Evolutionary conservation across 2,113 vertebrate species (phyloP), one percentile per base, ranked within the genome.

Genomic region (Carettochelys insculpta): DNA sequence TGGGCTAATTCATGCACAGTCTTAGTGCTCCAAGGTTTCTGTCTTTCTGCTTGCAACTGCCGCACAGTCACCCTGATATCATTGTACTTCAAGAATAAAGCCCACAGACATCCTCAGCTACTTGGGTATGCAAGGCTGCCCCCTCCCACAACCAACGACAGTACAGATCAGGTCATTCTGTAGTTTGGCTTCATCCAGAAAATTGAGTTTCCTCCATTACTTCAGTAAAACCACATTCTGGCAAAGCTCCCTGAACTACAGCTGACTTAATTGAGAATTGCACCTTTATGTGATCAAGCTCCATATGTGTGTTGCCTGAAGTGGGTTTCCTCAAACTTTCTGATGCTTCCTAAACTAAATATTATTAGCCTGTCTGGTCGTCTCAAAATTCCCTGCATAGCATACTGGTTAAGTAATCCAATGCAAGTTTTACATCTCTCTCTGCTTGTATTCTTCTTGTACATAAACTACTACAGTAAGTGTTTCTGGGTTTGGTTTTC

Each of bases 401-500:
- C 68, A 51, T 53, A 56, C 13, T 22, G 38, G 41, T 7, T 34
- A 5, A 9, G 25, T 88, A 52, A 47, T 48, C n/a, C 52, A 82
- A 34, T 50, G 27, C 5, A 3, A 71, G 11, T 89, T 92, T 56
- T 50, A 84, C 50, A 20, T 41, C 38, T 80, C 6, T 13, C 6
- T 8, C 85, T 65, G 11, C 52, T 38, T 73, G 24, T 34, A 53
- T 6, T 83, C 2, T 0, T 83, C 38, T 90, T 83, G 11, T 85
- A 38, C 38, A 84, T 89, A 76, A 93, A 45, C 54, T 81, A 1
- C 65, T 87, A 90, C 54, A 94, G 2, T 96, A 29, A 89, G 11
- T 77, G 3, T 87, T 13, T 94, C 90, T 95, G 92, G 83, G 91
- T 89, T 92, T 88, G 38, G 48, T 96, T 90, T 53, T 85, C 96